These are phyloP conservation scores for Kuschelorhynchus macadamiae DNA, from an alignment of 2,888 invertebrate genomes.

Conservation along the genomic window DNA sequence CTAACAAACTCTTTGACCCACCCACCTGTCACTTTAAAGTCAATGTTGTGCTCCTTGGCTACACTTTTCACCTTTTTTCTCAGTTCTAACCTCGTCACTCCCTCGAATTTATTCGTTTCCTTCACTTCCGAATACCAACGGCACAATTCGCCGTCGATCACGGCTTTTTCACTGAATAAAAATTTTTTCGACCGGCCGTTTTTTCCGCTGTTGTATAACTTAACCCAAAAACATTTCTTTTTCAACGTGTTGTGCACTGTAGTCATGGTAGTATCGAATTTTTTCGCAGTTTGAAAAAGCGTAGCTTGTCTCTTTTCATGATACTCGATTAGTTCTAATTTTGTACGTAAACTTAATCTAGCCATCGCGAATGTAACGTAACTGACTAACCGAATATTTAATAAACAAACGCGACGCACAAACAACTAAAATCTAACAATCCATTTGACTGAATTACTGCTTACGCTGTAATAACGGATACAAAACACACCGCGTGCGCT, in stretches of 20 bases:
- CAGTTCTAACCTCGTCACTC: constrained; percentile 8
- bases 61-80: constrained; percentile 6
- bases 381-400: not conserved
- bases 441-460: no score
- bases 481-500: no score
- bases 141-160: constrained; percentile 3
- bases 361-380: not conserved
- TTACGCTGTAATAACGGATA: no score
- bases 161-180: constrained; percentile 15
- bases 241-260: constrained; percentile 12
- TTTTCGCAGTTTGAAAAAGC: constrained; percentile 7
- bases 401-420: no score
- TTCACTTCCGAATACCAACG: constrained; percentile 8
- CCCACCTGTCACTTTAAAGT: not conserved
- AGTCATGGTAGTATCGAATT: not conserved
- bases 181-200: constrained; percentile 14
- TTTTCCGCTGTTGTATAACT: constrained; percentile 5
- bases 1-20: constrained; percentile 17
- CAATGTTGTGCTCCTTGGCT: constrained; percentile 2
- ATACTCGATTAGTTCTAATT: constrained; percentile 7
- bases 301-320: constrained; percentile 11
- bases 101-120: constrained; percentile 3
- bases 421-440: no score
- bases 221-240: constrained; percentile 13
- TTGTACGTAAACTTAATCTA: not conserved